Base-by-base conservation (phyloP, 2,797 vertebrate genomes). In the Coccyzus lansbergi region DNA sequence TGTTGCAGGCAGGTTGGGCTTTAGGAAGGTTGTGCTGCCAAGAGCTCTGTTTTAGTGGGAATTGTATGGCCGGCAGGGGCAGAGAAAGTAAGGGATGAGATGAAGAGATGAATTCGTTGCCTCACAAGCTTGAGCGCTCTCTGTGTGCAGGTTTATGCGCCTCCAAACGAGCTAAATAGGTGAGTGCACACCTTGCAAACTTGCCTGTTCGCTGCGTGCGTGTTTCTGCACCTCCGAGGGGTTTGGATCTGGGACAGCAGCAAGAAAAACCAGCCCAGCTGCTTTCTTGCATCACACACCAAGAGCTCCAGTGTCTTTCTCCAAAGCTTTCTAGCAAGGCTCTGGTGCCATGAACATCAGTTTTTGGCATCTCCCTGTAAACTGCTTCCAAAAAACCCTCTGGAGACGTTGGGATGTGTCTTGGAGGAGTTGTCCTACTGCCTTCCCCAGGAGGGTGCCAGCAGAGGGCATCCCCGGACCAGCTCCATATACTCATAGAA, bases 211-310 rank as follows among this genome's bases (percentile, higher is more conserved):
- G 8, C 25, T 28, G 25, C 12, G 4, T 12, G 33, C 15, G 19
- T 12, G 36, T 38, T 49, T 14, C 11, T 20, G 26, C 18, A 5
- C 3, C 34, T 55, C 53, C 0, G 12, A 25, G 21, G 60, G n/a
- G 21, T 5, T 70, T 58, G 10, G 5, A 2, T 12, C 2, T 12
- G 67, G 55, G 26, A 48, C 4, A 16, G 3, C 4, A 3, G 18
- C 0, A 25, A 34, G 52, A 5, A 15, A 60, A 60, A 6, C 26
- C 31, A 20, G 8, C n/a, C 59, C n/a, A 0, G 46, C 31, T 52
- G 46, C 31, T 52, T 55, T 5, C 38, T 10, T 2, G 46, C 15
- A 6, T 7, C 12, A 0, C 2, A 36, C 42, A 10, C 29, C 12
- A 2, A 5, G n/a, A 16, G 29, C 22, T 8, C 40, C 3, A 1